Conservation (phyloP, 2,113 vertebrate genomes). For the Herpailurus yagouaroundi region DNA sequence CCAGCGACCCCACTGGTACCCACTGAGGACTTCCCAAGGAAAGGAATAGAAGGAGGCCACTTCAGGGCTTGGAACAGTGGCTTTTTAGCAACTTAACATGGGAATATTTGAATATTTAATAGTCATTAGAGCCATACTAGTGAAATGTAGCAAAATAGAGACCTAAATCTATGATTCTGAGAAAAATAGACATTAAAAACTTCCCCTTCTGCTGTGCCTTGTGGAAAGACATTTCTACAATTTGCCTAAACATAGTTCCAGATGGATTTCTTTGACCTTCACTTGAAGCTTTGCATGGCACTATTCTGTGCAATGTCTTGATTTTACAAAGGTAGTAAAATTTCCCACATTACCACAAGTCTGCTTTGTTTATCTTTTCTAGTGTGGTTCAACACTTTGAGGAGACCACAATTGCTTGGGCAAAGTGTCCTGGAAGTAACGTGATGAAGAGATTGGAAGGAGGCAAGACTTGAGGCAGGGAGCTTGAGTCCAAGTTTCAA, state of each 20-base stretch:
- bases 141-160: not conserved
- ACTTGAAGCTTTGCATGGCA: not conserved
- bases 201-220: not conserved
- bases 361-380: not conserved
- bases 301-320: not conserved
- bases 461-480: not conserved
- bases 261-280: not conserved
- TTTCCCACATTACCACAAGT: not conserved
- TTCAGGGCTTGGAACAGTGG: not conserved
- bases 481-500: not conserved
- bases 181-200: not conserved
- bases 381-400: not conserved
- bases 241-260: not conserved
- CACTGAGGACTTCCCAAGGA: not conserved
- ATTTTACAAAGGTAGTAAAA: slow-evolving; percentile 7
- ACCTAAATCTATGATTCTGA: not conserved
- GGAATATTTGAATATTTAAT: slow-evolving; percentile 8
- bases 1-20: not conserved
- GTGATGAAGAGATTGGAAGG: not conserved
- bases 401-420: not conserved
- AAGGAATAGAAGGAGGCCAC: not conserved
- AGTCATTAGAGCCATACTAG: not conserved
- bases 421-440: not conserved
- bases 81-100: not conserved
- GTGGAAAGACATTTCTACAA: not conserved